Evolutionary conservation across 2,113 vertebrate genomes (phyloP).

Genomic region (Ginglymostoma cirratum): DNA sequence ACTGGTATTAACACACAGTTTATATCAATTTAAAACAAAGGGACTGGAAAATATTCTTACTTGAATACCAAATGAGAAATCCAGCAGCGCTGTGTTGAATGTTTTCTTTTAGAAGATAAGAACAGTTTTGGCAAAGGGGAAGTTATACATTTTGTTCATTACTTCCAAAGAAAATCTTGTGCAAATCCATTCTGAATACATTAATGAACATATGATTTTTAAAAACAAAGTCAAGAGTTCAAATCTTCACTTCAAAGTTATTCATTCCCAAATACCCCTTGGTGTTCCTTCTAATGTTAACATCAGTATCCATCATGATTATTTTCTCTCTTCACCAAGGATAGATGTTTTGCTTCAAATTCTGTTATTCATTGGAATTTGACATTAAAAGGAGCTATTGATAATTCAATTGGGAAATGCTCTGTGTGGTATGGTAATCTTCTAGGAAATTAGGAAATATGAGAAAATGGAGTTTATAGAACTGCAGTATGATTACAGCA

Average conservation of each 20-base stretch:
- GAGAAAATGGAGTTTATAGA: no score
- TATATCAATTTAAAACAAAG: slow-evolving; percentile 19
- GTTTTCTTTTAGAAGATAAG: not conserved
- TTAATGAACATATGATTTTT: not conserved
- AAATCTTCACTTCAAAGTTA: not conserved
- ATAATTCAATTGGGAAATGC: not conserved
- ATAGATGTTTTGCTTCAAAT: not conserved
- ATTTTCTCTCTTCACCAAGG: not conserved
- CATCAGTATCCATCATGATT: not conserved
- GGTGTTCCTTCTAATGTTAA: not conserved
- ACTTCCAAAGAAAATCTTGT: not conserved
- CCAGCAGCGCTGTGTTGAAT: slow-evolving; percentile 3
- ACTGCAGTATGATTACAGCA: no score
- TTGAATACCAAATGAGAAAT: slow-evolving; percentile 7
- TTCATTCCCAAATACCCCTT: not conserved
- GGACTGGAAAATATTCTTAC: not conserved
- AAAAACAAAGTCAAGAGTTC: not conserved
- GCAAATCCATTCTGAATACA: not conserved
- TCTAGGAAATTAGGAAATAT: not conserved
- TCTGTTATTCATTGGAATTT: no score
- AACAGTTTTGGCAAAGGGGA: slow-evolving; percentile 9
- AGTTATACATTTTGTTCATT: not conserved
- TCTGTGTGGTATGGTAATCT: not conserved
- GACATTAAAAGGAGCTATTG: not conserved
- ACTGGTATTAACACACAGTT: not conserved